Percentiles rank a stretch among this genome's conserved stretches.
Conservation (phyloP, 2,888 invertebrate species). For the Trissoscelio sp. region DNA sequence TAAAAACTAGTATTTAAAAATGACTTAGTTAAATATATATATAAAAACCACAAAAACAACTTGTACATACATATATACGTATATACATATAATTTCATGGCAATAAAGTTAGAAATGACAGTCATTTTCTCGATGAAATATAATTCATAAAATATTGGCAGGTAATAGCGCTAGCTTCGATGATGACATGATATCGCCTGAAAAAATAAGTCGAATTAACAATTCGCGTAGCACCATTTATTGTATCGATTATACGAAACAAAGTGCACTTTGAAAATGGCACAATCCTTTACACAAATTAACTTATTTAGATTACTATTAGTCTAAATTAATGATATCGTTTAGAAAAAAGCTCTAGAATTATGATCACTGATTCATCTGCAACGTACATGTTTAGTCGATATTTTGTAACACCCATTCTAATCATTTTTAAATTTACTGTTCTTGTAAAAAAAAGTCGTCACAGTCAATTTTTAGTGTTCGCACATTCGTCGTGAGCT, state of each 20-base stretch:
- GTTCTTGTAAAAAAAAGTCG: slow-evolving; percentile 44
- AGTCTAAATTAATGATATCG: slow-evolving; percentile 26
- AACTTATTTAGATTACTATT: slow-evolving; percentile 13
- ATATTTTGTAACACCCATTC: neutral
- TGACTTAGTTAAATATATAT: neutral
- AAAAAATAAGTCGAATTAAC: slow-evolving; percentile 14
- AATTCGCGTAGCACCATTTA: slow-evolving; percentile 70
- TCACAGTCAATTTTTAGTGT: slow-evolving; percentile 49
- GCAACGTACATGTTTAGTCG: neutral
- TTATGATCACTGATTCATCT: slow-evolving; percentile 13
- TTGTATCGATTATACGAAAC: slow-evolving; percentile 63
- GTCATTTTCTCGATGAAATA: neutral
- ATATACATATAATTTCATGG: neutral
- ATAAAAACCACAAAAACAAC: neutral
- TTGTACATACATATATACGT: neutral
- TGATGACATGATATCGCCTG: neutral
- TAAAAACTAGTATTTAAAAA: neutral
- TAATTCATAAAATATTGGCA: neutral
- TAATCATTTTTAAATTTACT: slow-evolving; percentile 10
- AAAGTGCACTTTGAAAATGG: slow-evolving; percentile 71
- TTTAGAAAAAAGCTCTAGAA: slow-evolving; percentile 46
- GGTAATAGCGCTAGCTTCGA: neutral
- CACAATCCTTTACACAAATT: slow-evolving; percentile 65
- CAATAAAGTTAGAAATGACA: neutral
- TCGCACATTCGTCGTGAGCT: slow-evolving; percentile 27